Evolutionary conservation across 2,888 invertebrate genomes (phyloP), one percentile per base, ranked within the genome.

Genomic region (Meteorus cinctellus): DNA sequence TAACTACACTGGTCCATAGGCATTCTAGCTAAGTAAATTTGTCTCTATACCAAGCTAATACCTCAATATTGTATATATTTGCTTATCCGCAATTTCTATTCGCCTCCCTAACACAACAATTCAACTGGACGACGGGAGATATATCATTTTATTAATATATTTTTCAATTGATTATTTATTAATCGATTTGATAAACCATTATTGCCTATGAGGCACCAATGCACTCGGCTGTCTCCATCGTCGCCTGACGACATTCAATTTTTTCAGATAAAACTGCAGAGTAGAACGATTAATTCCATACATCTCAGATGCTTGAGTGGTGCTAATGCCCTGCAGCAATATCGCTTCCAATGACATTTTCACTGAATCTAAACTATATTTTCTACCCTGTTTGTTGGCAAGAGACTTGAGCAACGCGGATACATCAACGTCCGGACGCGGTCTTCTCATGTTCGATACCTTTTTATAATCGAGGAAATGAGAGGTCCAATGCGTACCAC

Each of bases 211-310:
- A 77, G 81, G 83, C 73, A 84, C 80, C 74, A 83, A 80, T 60
- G 82, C 84, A 19, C 79, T 82, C 74, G 84, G 86, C 45, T 86
- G 86, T 75, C 85, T 85, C 87, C 88, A 87, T 80, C 87, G 84
- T 81, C 90, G 87, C 76, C 90, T 87, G 75, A 90, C 91, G 83
- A 91, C 90, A 86, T 91, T 91, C 80, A 91, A 89, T 82, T 91
- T 91, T 89, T 91, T 91, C 80, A 91, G 86, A 89, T 91, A 91
- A 86, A 91, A 91, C 80, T 91, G 91, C 82, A 91, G 88, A 77
- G 91, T 91, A 74, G 91, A 91, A 69, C 91, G 90, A 86, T 91
- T 91, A 85, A 91, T 91, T 78, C 91, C 91, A 81, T 90, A 91
- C 88, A 90, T 90, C 81, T 90, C 86, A 55, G 91, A 91, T 67